Conservation (phyloP, 2,888 invertebrate species). For the Linnaemya tessellans region DNA sequence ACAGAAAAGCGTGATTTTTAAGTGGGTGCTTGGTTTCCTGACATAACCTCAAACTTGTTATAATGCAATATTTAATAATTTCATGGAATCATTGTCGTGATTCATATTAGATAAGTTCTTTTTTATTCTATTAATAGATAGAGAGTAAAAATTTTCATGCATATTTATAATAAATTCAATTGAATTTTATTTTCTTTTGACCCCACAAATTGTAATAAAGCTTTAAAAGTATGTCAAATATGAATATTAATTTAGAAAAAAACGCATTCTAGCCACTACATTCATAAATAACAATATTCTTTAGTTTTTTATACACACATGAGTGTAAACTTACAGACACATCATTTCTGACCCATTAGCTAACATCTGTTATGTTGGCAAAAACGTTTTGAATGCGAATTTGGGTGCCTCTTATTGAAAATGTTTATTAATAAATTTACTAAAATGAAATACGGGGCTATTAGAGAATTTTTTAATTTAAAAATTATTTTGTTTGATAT, state of each 20-base stretch:
- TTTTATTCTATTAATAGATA: not conserved
- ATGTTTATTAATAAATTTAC: too few species aligned
- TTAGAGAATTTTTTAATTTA: not conserved
- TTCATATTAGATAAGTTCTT: not conserved
- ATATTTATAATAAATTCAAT: conserved; percentile 2
- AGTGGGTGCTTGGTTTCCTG: conserved; percentile 58
- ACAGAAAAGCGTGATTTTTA: conserved; percentile 45
- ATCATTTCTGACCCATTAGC: too few species aligned
- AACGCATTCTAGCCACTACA: not conserved
- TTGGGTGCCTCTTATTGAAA: too few species aligned
- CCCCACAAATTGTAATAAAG: not conserved
- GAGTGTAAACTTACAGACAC: too few species aligned
- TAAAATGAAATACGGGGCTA: not conserved
- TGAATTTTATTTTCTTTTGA: conserved; percentile 17
- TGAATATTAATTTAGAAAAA: not conserved
- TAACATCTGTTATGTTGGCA: not conserved
- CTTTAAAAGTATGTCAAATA: not conserved
- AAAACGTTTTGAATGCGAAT: not conserved
- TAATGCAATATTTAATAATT: not conserved
- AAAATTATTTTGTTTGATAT: not conserved
- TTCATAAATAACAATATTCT: too few species aligned
- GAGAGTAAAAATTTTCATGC: not conserved
- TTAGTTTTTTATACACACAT: too few species aligned
- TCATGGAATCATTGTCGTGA: conserved; percentile 23
- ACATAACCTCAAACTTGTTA: conserved; percentile 66